Evolutionary conservation across 2,888 invertebrate genomes (phyloP).

Genomic region (Marasmarcha lunaedactyla): DNA sequence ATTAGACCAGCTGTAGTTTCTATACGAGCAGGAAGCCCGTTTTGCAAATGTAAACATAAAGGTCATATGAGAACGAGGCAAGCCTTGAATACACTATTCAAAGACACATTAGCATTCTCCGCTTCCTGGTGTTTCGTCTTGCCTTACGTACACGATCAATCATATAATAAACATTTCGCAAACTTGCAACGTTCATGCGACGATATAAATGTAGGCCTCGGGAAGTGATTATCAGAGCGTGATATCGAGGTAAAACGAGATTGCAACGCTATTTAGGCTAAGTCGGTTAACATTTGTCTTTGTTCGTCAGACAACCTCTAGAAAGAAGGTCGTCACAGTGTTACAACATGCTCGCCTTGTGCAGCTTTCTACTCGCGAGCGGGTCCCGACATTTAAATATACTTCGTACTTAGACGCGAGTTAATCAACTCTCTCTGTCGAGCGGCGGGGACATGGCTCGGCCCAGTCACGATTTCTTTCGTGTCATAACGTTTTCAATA

Average conservation of each 20-base stretch:
- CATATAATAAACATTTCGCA: conserved; percentile 33
- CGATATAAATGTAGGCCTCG: conserved; percentile 33
- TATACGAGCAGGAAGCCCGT: conserved; percentile 33
- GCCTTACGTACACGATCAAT: conserved; percentile 27
- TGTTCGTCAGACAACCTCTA: conserved; percentile 41
- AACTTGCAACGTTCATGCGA: conserved; percentile 24
- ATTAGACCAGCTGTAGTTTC: no score
- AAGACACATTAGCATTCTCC: conserved; percentile 61
- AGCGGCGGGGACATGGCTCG: conserved; percentile 52
- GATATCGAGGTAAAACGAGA: conserved; percentile 48
- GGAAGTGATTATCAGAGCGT: conserved; percentile 48
- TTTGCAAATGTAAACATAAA: conserved; percentile 45
- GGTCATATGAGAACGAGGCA: conserved; percentile 50
- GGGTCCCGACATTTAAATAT: conserved; percentile 66
- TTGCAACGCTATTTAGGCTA: conserved; percentile 35
- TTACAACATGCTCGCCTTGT: conserved; percentile 66
- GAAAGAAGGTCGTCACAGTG: conserved; percentile 57
- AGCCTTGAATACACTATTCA: conserved; percentile 65
- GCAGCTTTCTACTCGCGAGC: conserved; percentile 65
- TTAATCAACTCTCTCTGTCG: conserved; percentile 49
- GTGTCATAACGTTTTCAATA: conserved; percentile 31
- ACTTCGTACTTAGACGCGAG: conserved; percentile 56
- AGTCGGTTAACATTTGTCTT: conserved; percentile 49
- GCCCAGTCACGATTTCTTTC: conserved; percentile 57
- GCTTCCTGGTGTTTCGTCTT: conserved; percentile 54